Base-by-base conservation (phyloP, 1,140 invertebrate species). In the Pseudomyrmex cubaensis region DNA sequence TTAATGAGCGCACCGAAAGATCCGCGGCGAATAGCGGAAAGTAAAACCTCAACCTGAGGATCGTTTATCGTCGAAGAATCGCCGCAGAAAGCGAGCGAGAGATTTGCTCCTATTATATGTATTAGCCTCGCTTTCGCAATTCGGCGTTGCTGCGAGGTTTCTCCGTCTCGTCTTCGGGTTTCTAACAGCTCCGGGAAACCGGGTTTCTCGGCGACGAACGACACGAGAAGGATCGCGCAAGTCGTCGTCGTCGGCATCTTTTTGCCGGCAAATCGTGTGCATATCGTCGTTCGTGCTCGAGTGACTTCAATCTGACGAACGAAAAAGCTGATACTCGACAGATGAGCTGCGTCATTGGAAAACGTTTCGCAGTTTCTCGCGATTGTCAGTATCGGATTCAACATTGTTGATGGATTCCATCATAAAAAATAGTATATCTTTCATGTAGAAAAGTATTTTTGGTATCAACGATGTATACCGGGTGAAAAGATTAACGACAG, bases 101-200 rank as follows among this genome's bases (percentile, higher is more conserved):
- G 70, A 90, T 90, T 80, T 86, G 75, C 73, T 82, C 66, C 85
- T 61, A 77, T 86, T 72, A 69, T 76, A 78, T 75, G 83, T 73
- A 90, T 93, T 92, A 90, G 90, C 78, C 83, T 90, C 92, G 91
- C 92, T 93, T 93, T 93, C 92, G 92, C 92, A 91, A 90, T 88
- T 91, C 67, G 84, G 75, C 63, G 86, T 72, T 84, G 52, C 86
- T 57, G 61, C 54, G 62, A 84, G 35, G 35, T 92, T 93, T 92
- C 91, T 86, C 91, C 86, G n/a, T 35, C 35, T 54, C 44, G 17
- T 57, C 25, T 9, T 20, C 25, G n/a, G 25, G n/a, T 73, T 87
- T 84, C 69, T 76, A 75, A 61, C 50, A 22, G 35, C 72, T 59
- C 1, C n/a, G 75, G 35, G 48, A 87, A 91, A 87, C 76, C 87